Evolutionary conservation across 2,797 vertebrate genomes (phyloP), one percentile per base, ranked within the genome.

Genomic region (Chloroceryle amazona): DNA sequence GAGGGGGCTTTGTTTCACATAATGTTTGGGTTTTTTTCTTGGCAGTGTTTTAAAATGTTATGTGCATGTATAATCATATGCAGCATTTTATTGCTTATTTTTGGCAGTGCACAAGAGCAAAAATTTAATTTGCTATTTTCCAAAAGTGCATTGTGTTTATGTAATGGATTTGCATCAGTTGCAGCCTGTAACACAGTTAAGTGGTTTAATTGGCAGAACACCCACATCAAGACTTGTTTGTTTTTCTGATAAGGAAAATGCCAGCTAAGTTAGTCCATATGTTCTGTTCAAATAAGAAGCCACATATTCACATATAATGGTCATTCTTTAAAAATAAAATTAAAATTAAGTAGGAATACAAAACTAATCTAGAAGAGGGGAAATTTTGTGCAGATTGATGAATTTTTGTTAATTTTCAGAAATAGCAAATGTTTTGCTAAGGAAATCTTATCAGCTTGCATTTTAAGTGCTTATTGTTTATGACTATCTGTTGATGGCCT

Each of bases 231-330:
- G 96, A 97, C 97, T 98, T 98, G 97, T 98, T 98, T 98, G 96
- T 98, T 98, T 98, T 98, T 98, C 95, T 96, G 97, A 98, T 98
- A 98, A 98, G 97, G 97, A 98, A 98, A 98, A 98, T 98, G 98
- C 98, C 98, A 98, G 95, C 96, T 97, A 97, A 98, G 94, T 97
- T 95, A 75, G 96, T 96, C 98, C 98, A 98, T 98, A 98, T 98
- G 98, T 96, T 98, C 97, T 97, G 55, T 95, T 97, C 92, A 96
- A 96, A 84, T 92, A 90, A 94, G 95, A 95, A 93, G 82, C 29
- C 4, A 90, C 93, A 86, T 89, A 93, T 91, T 97, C 97, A 87
- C 96, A 96, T 81, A 89, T 89, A 97, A 95, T 97, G 95, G 96
- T 89, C 94, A 96, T 81, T 97, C 95, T 97, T 97, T 93, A 96